Percentiles rank a stretch among this genome's conserved stretches.
These are phyloP conservation scores for Tigriopus californicus DNA, from an alignment of 2,888 invertebrate genomes.

Conservation along the genomic window DNA sequence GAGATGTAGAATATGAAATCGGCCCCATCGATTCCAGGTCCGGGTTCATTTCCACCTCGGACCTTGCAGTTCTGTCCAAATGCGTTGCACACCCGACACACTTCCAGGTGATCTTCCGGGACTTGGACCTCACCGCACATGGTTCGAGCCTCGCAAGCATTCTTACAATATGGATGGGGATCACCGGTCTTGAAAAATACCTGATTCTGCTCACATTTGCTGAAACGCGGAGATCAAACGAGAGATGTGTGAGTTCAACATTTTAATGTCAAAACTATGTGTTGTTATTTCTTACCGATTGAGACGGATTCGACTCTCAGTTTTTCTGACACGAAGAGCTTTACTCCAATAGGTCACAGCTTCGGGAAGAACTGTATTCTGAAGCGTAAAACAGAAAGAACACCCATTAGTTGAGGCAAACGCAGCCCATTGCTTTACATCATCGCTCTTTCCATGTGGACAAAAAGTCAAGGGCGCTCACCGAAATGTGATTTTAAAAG, in stretches of 20 bases:
- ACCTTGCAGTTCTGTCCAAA: slow-evolving; percentile 54
- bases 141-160: slow-evolving; percentile 57
- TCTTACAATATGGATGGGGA: slow-evolving; percentile 67
- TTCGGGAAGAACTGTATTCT: slow-evolving; percentile 61
- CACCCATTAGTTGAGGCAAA: slow-evolving; percentile 10
- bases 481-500: background rate
- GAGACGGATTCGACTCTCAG: slow-evolving; percentile 62
- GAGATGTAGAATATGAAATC: slow-evolving; percentile 96
- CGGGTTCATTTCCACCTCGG: slow-evolving; percentile 20
- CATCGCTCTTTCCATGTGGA: background rate
- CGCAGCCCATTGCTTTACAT: background rate
- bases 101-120: slow-evolving; percentile 80
- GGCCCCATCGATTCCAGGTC: slow-evolving; percentile 40
- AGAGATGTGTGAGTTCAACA: background rate
- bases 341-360: slow-evolving; percentile 86
- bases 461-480: background rate
- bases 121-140: slow-evolving; percentile 92
- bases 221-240: slow-evolving; percentile 26
- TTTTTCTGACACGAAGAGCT: slow-evolving; percentile 70
- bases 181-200: slow-evolving; percentile 53
- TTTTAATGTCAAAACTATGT: background rate
- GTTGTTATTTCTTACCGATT: slow-evolving; percentile 29
- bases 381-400: slow-evolving; percentile 13
- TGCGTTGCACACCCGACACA: slow-evolving; percentile 65
- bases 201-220: slow-evolving; percentile 71